Evolutionary conservation across 2,888 invertebrate species (phyloP).

Genomic region (Selenia dentaria): DNA sequence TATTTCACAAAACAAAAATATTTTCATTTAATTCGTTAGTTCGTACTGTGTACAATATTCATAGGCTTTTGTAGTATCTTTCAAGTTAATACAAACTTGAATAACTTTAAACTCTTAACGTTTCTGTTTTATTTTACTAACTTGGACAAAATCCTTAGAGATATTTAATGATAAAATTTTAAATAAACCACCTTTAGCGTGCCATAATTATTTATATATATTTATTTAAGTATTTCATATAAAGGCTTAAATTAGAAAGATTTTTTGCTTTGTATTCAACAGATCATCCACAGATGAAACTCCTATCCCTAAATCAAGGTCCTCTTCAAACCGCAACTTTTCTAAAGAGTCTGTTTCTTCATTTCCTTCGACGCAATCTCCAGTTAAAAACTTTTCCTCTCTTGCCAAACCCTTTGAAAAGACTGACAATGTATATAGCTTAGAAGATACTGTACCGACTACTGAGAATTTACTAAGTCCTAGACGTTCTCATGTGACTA

Average conservation of each 20-base stretch:
- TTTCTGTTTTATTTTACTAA: conserved; percentile 37
- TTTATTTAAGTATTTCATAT: conserved; percentile 47
- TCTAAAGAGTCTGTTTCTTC: conserved; percentile 58
- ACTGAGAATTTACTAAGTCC: conserved; percentile 60
- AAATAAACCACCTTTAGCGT: not conserved
- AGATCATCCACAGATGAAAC: conserved; percentile 83
- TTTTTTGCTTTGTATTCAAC: conserved; percentile 83
- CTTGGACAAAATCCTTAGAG: conserved; percentile 11
- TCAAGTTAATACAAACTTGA: conserved; percentile 21
- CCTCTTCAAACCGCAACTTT: conserved; percentile 66
- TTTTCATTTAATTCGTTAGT: conserved; percentile 6
- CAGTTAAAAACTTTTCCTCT: conserved; percentile 70
- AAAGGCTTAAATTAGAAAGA: conserved; percentile 74
- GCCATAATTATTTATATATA: conserved; percentile 19
- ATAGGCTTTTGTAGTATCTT: conserved; percentile 80
- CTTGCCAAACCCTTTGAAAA: conserved; percentile 79
- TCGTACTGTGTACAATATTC: conserved; percentile 23
- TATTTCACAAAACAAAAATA: conserved; percentile 15
- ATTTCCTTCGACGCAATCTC: conserved; percentile 53
- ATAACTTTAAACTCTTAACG: conserved; percentile 26
- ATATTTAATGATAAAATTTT: not conserved
- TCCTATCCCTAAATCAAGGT: conserved; percentile 62
- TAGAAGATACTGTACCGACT: conserved; percentile 61
- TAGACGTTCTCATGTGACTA: conserved; percentile 60
- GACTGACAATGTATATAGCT: conserved; percentile 71